phyloP scores from a whole-genome alignment of 2,797 vertebrate genomes.

The Sebastes miniatus region DNA sequence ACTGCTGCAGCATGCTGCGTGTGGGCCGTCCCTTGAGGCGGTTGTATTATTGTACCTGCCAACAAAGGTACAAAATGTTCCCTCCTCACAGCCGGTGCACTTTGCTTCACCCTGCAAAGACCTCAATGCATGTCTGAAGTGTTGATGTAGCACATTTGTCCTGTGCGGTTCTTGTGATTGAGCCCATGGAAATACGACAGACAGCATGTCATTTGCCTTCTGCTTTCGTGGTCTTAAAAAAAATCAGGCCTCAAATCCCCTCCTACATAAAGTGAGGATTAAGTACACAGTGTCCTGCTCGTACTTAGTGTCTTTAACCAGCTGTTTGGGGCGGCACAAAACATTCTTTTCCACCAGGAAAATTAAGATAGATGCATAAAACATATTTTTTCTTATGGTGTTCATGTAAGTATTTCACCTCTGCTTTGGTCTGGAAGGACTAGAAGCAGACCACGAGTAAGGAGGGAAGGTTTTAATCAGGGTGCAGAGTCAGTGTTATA shows the following conservation, averaged over 20 bases:
- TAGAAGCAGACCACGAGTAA: background rate
- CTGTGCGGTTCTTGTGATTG: background rate
- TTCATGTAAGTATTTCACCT: conserved; percentile 1
- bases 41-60: conserved; percentile 9
- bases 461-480: background rate
- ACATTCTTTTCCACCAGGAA: background rate
- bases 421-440: background rate
- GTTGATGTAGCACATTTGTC: background rate
- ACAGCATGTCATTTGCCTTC: background rate
- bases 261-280: conserved; percentile 39
- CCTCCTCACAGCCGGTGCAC: background rate
- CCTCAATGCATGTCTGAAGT: background rate
- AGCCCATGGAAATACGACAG: background rate
- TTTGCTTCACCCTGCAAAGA: background rate
- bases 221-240: conserved; percentile 24
- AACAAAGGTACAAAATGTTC: conserved; percentile 12
- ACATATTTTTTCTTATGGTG: background rate
- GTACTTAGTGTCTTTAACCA: conserved; percentile 12
- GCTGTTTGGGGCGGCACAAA: background rate
- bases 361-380: too few species aligned
- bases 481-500: conserved; percentile 40
- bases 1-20: background rate
- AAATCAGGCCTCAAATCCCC: conserved; percentile 42
- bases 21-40: background rate
- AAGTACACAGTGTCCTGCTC: conserved; percentile 2